Evolutionary conservation across 2,888 invertebrate genomes (phyloP).

Genomic region (Timema cristinae): DNA sequence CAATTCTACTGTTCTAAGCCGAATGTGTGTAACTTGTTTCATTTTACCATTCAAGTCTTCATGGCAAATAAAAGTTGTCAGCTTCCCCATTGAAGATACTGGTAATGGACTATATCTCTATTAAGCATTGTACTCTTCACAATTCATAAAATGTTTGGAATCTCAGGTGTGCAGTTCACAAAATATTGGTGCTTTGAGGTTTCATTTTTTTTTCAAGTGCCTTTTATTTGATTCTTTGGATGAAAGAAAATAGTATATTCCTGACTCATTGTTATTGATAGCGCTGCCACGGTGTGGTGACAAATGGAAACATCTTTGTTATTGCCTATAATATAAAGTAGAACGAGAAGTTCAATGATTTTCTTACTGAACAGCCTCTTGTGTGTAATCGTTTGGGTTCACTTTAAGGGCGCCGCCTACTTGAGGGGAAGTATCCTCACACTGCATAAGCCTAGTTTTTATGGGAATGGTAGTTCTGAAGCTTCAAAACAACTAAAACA

Average conservation of each 20-base stretch:
- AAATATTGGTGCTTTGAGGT: conserved; percentile 18
- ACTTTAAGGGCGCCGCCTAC: too few relatives aligned
- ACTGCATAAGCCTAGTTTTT: too few relatives aligned
- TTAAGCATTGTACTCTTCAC: conserved; percentile 15
- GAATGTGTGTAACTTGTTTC: too few relatives aligned
- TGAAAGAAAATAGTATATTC: not conserved
- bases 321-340: not conserved
- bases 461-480: too few relatives aligned
- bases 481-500: too few relatives aligned
- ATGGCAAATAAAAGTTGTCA: too few relatives aligned
- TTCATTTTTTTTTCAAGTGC: not conserved
- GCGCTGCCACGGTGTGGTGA: conserved; percentile 18
- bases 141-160: conserved; percentile 19
- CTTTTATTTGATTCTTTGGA: not conserved
- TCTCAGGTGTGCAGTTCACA: not conserved
- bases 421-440: too few relatives aligned
- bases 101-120: conserved; percentile 19
- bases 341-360: too few relatives aligned
- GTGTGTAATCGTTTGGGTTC: too few relatives aligned
- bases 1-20: too few relatives aligned
- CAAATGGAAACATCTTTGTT: conserved; percentile 30
- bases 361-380: too few relatives aligned
- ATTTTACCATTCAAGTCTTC: too few relatives aligned
- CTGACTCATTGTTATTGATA: not conserved
- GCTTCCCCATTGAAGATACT: not conserved